Evolutionary conservation across 2,888 invertebrate species (phyloP).

Genomic region (Tetanocera ferruginea): DNA sequence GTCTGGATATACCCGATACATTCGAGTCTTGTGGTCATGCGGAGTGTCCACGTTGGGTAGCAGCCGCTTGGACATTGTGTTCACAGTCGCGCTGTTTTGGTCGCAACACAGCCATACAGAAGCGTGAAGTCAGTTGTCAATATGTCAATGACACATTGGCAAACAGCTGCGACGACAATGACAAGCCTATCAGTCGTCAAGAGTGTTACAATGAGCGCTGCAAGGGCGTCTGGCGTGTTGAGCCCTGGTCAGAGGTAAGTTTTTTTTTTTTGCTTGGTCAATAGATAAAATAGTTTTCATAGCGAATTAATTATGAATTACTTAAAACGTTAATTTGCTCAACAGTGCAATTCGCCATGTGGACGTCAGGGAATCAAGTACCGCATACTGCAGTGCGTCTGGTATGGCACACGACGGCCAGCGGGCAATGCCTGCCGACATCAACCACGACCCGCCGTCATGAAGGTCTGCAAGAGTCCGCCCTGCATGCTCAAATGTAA

Average conservation of each 20-base stretch:
- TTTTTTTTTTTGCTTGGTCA: neutral
- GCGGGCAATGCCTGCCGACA: constrained; percentile 89
- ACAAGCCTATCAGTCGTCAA: constrained; percentile 81
- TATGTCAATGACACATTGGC: constrained; percentile 68
- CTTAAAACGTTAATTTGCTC: constrained; percentile 33
- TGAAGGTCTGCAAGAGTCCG: constrained; percentile 81
- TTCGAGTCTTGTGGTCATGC: constrained; percentile 77
- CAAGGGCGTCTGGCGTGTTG: constrained; percentile 90
- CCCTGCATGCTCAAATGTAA: constrained; percentile 75
- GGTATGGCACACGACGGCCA: constrained; percentile 86
- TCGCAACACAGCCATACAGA: constrained; percentile 83
- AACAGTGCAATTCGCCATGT: constrained; percentile 88
- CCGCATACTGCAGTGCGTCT: constrained; percentile 91
- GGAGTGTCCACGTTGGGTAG: constrained; percentile 81
- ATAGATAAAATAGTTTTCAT: neutral
- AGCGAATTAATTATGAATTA: neutral
- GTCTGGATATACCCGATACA: constrained; percentile 75
- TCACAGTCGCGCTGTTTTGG: constrained; percentile 81
- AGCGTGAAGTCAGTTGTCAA: constrained; percentile 74
- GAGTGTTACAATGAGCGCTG: constrained; percentile 89
- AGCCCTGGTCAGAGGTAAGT: constrained; percentile 92
- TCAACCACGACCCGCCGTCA: constrained; percentile 81
- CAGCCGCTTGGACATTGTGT: constrained; percentile 80
- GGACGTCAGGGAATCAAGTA: constrained; percentile 88
- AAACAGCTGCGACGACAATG: constrained; percentile 76